Evolutionary conservation across 2,888 invertebrate species (phyloP), one percentile per base, ranked within the genome.

Genomic region (Galerucella pusilla): DNA sequence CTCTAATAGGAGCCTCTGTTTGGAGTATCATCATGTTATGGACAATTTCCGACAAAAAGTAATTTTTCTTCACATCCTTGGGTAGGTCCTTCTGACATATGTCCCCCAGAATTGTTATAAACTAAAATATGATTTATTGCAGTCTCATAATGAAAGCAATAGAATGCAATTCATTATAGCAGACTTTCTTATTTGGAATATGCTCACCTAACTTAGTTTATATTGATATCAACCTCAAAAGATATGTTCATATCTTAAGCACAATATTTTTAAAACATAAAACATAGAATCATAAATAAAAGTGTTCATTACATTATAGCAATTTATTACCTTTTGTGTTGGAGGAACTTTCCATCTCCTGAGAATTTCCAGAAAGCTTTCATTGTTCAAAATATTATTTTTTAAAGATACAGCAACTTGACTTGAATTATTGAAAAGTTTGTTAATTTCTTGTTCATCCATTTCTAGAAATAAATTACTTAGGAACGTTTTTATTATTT

Each of bases 21-120:
- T 73, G 68, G 52, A 71, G 16, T 5, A 73, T 66, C 75, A 82
- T 80, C 77, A 83, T 79, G 35, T 68, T 54, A 46, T 80, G 80
- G 54, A 83, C 73, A 35, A 83, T 71, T 54, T 75, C 68, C 7
- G 71, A 66, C 28, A 81, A 59, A 28, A 80, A 75, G 68, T 80
- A 77, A 25, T 70, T 52, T 57, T 78, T 78, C 54, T 74, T 76
- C 42, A 71, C 73, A 54, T 74, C 77, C 52, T 71, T 75, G 16
- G 77, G 68, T 52, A 78, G 28, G 16, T 75, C 65, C 42, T 69
- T 75, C 20, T 68, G 45, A 68, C 78, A 78, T n/a, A 80, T 45
- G 16, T 80, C 79, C 68, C 76, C 72, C 64, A 81, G 52, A 64
- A 77, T 72, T 35, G 35, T 76, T 46, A 59, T 61, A 61, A 80